Base-by-base conservation (phyloP, 2,888 invertebrate genomes). In the Cosmia pyralina region DNA sequence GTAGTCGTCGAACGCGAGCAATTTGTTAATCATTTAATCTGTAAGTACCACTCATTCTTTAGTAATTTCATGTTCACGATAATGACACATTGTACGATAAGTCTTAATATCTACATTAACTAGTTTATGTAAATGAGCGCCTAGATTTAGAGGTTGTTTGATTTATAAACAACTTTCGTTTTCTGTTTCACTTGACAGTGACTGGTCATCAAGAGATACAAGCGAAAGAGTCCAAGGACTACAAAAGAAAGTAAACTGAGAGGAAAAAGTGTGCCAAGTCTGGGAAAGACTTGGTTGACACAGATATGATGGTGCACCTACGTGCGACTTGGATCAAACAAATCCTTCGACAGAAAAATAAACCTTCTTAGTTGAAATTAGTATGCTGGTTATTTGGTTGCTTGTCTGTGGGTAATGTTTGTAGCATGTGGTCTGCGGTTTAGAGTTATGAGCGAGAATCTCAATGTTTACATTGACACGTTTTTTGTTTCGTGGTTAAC, bases 401-500 rank as follows among this genome's bases (percentile, higher is more conserved):
- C 13, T 28, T 71, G 79, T 82, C 73, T 79, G 77, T 82, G 84
- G 79, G 74, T 80, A 75, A 83, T 88, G 79, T 88, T 81, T 81
- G 87, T 90, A 85, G 88, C 82, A 88, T 93, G 91, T 93, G 91
- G 89, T 85, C 82, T 88, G 88, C 83, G 88, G 88, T 86, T 86
- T 87, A 83, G 78, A 87, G 89, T 90, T 88, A 60, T 88, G 90
- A 88, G 87, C 89, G 89, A 82, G 85, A 87, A 91, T 88, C 87
- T 90, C 86, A 84, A 87, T 93, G 89, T 95, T 94, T 94, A 93
- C 92, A 91, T 92, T 95, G 93, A 94, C 95, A 94, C 91, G 90
- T 94, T 95, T 95, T 94, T 94, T 94, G 91, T 92, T 89, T 79
- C 87, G 88, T 89, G 88, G 89, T 92, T 94, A 95, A 95, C 95